Evolutionary conservation across 2,113 vertebrate genomes (phyloP).

Genomic region (Antigone vipio): DNA sequence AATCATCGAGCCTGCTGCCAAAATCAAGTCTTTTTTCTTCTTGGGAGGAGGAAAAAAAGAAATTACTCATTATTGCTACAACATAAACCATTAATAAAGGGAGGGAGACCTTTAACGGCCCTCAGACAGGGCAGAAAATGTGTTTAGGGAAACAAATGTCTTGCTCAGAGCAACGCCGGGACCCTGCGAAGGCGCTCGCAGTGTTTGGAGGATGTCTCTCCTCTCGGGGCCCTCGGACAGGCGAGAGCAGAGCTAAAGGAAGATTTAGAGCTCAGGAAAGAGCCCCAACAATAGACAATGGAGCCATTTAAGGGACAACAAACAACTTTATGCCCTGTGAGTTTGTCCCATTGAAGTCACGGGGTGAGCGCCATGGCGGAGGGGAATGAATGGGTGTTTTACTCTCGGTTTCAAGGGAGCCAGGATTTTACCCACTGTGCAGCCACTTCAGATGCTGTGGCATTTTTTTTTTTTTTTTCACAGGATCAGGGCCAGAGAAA

Average conservation of each 20-base stretch:
- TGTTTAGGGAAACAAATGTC: background rate
- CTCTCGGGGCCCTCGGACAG: background rate
- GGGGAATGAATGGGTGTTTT: conserved; percentile 20
- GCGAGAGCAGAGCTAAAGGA: background rate
- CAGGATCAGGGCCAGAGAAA: background rate
- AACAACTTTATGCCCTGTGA: conserved; percentile 44
- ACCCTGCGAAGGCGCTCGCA: accelerated
- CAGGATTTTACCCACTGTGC: background rate
- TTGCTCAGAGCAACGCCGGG: background rate
- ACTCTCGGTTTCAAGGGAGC: background rate
- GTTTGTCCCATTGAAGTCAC: conserved; percentile 28
- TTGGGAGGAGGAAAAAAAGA: accelerated
- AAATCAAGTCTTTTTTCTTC: background rate
- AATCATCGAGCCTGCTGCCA: accelerated
- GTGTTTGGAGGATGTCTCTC: background rate
- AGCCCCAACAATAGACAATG: conserved; percentile 59
- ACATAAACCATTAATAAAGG: accelerated
- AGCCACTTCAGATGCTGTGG: background rate
- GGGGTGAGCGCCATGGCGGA: background rate
- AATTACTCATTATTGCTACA: background rate
- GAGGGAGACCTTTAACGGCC: background rate
- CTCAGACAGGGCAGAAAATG: background rate
- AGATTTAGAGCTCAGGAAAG: conserved; percentile 4
- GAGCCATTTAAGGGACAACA: conserved; percentile 34
- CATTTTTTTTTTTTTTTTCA: background rate